Base-by-base conservation (phyloP, 2,888 invertebrate genomes). In the Sphaeridia pumilis region DNA sequence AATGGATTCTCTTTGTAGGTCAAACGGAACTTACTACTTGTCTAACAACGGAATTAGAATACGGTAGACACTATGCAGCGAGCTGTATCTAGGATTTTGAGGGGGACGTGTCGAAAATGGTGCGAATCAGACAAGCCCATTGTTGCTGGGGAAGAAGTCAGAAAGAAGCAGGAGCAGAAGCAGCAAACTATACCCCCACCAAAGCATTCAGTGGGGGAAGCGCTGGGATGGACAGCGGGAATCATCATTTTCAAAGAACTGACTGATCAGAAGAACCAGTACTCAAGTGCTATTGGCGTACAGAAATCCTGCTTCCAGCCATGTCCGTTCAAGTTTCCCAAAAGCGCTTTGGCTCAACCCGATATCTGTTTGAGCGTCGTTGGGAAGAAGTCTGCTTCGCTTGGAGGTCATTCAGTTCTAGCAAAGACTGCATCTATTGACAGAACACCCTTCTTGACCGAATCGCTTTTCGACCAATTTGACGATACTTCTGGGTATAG, bases 61-160 rank as follows among this genome's bases (percentile, higher is more conserved):
- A n/a, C n/a, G n/a, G n/a, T n/a, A n/a, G n/a, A n/a, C 20, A 51
- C 17, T 12, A 62, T 62, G 62, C 62, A 60, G 17, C 49, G 63
- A 49, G 54, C 61, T n/a, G 38, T 60, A 44, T 44, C 53, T 28
- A 55, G 63, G n/a, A 54, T 53, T 2, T 45, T 63, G 17, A 49
- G 61, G 25, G 58, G 59, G 20, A 49, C 54, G 17, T 58, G 58
- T 45, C 50, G 58, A 14, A 58, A 58, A 25, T 57, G 48, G 47
- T 55, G 56, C 21, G 61, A 61, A 43, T 58, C 57, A 36, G 58
- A 63, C 4, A 52, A 50, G 20, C 60, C 61, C 10, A 46, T 50
- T 1, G 22, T 50, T 22, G 46, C 51, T 28, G 58, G 52, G n/a
- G 60, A 62, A 36, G 62, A 60, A 44, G 55, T 58, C 14, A 50